Evolutionary conservation across 2,113 vertebrate species (phyloP).

Genomic region (Lipotes vexillifer): DNA sequence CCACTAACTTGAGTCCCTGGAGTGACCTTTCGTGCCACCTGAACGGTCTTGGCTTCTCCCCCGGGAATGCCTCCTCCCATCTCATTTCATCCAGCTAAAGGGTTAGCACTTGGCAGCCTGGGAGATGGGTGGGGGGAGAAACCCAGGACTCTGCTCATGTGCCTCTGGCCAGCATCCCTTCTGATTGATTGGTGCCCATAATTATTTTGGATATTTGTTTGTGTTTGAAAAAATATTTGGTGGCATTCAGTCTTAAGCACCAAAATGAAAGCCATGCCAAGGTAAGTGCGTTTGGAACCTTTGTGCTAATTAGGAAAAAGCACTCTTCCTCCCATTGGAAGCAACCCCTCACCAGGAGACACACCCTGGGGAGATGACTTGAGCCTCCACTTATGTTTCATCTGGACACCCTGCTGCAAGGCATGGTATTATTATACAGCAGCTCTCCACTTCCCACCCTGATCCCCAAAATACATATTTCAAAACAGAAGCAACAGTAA

Average conservation of each 20-base stretch:
- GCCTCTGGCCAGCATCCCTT: background rate
- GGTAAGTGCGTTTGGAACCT: background rate
- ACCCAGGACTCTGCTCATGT: too few relatives aligned
- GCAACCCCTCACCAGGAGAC: background rate
- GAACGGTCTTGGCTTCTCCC: background rate
- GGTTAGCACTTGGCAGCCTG: background rate
- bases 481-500: background rate
- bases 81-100: background rate
- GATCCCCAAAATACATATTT: background rate
- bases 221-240: background rate
- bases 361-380: too few relatives aligned
- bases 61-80: background rate
- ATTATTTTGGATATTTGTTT: background rate
- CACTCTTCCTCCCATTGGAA: background rate
- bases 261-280: background rate
- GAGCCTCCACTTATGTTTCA: too few relatives aligned
- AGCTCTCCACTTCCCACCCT: background rate
- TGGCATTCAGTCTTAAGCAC: background rate
- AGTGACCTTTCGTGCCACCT: background rate
- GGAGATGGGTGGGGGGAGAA: background rate
- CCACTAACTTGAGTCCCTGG: background rate
- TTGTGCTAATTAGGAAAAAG: background rate
- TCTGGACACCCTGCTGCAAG: background rate
- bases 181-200: too few relatives aligned
- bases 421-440: too few relatives aligned